Base-by-base conservation (phyloP, 2,888 invertebrate genomes). In the Ophion costatus region DNA sequence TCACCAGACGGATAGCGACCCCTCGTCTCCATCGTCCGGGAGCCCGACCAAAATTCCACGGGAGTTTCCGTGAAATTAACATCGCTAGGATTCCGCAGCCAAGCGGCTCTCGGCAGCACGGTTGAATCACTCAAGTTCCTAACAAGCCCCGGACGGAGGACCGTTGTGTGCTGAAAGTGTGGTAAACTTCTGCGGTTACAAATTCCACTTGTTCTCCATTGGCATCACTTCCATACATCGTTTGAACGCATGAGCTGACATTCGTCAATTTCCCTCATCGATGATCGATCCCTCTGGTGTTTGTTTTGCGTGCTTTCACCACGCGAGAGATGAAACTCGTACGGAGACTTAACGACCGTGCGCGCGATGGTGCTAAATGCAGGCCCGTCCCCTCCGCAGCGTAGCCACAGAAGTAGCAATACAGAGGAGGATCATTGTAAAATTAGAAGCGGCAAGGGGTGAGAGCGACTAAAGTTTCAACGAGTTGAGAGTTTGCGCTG, bases 11-110 rank as follows among this genome's bases (percentile, higher is more conserved):
- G 56, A 75, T 78, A 73, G 84, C 42, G 33, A 33, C 42, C 29
- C 20, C 56, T 4, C 22, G 42, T 14, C 51, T 29, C 24, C 42
- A 45, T 64, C 64, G 56, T 10, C 45, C 29, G 74, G 63, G 29
- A 71, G 29, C 75, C 69, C 61, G 71, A 79, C 78, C 75, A 24
- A 71, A 82, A 82, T 84, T 82, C 84, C 61, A 11, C 69, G 57
- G 75, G 76, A 84, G 81, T 84, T 82, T 79, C 79, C 66, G 84
- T 84, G 81, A 84, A 84, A 84, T 84, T 84, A 84, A 84, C 84
- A 84, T 84, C 66, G 84, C 79, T 59, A 66, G 82, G 70, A 84
- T 84, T 81, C 84, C 84, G 42, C n/a, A 66, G 45, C 56, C 63
- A 61, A 45, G 67, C 29, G 59, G 56, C 42, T 20, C 45, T 57